These are phyloP conservation scores for Cyrtorhinus lividipennis DNA, from an alignment of 1,140 invertebrate species.

Conservation along the genomic window DNA sequence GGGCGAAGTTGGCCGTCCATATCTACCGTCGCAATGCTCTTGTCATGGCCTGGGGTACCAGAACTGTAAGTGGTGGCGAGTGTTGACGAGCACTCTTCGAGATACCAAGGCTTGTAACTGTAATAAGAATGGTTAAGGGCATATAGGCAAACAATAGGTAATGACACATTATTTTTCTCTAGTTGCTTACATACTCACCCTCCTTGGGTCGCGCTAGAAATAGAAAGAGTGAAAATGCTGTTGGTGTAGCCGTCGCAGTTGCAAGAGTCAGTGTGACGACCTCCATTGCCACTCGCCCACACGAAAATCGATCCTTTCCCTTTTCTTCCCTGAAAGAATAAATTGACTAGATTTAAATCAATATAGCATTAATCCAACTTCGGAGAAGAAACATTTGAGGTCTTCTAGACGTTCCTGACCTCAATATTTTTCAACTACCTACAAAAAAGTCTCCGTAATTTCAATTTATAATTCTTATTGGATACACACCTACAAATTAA, in stretches of 20 bases:
- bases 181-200: too few species aligned
- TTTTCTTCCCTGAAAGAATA: slow-evolving; percentile 58
- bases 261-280: slow-evolving; percentile 88
- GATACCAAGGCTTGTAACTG: slow-evolving; percentile 89
- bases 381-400: too few species aligned
- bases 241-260: slow-evolving; percentile 99
- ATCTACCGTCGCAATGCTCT: slow-evolving; percentile 88
- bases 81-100: slow-evolving; percentile 94
- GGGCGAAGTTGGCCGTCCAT: slow-evolving; percentile 75
- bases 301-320: slow-evolving; percentile 99
- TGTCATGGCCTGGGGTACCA: slow-evolving; percentile 85
- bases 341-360: too few species aligned
- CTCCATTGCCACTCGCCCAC: slow-evolving; percentile 98
- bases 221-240: slow-evolving; percentile 94
- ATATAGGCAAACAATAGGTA: too few species aligned
- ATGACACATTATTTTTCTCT: too few species aligned
- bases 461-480: too few species aligned
- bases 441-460: too few species aligned
- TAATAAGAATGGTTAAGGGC: too few species aligned
- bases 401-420: too few species aligned
- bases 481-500: too few species aligned
- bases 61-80: slow-evolving; percentile 92
- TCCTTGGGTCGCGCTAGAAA: slow-evolving; percentile 92
- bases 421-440: too few species aligned
- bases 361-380: too few species aligned